These are phyloP conservation scores for Polyploca ridens DNA, from an alignment of 2,888 invertebrate genomes.

Conservation along the genomic window DNA sequence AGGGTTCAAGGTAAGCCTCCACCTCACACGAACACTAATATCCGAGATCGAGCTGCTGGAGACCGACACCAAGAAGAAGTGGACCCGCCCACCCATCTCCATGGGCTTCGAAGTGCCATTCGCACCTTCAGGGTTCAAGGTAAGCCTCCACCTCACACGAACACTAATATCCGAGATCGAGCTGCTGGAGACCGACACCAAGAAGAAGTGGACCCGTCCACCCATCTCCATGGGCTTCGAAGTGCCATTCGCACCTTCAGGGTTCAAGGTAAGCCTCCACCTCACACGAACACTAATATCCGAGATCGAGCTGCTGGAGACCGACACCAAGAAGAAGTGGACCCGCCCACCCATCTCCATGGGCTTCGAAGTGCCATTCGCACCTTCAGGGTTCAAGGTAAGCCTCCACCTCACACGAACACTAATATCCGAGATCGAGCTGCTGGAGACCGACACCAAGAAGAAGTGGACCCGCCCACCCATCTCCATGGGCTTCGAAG, in stretches of 20 bases:
- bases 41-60: conserved; percentile 99
- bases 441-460: conserved; percentile 99
- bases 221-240: conserved; percentile 99
- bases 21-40: no score
- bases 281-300: no score
- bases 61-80: conserved; percentile 99
- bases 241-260: conserved; percentile 99
- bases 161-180: conserved; percentile 99
- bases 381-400: conserved; percentile 98
- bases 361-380: conserved; percentile 99
- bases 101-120: conserved; percentile 99
- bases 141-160: conserved; percentile 26
- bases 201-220: conserved; percentile 99
- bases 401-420: no score
- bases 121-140: conserved; percentile 99
- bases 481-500: conserved; percentile 99
- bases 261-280: conserved; percentile 89
- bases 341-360: conserved; percentile 99
- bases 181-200: conserved; percentile 98
- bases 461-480: conserved; percentile 99
- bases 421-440: conserved; percentile 99
- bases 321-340: conserved; percentile 99
- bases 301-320: conserved; percentile 98
- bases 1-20: conserved; percentile 91
- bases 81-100: conserved; percentile 99